Percentiles rank a stretch among this genome's conserved stretches.
These are phyloP conservation scores for Erythrolamprus reginae DNA, from an alignment of 2,113 vertebrate species.

Conservation along the genomic window DNA sequence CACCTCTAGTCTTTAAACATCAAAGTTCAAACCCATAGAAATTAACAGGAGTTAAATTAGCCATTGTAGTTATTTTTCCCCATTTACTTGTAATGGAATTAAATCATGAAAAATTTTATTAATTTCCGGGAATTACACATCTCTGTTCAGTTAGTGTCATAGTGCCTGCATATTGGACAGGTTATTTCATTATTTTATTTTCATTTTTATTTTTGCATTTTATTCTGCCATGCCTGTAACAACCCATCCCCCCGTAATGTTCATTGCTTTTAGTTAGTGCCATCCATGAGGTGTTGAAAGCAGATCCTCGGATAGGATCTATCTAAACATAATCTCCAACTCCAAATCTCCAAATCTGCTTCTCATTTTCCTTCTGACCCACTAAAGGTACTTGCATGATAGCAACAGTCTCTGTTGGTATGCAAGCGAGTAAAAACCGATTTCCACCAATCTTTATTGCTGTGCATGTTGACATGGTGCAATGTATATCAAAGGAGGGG, in stretches of 20 bases:
- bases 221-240: not conserved
- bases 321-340: not conserved
- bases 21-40: not conserved
- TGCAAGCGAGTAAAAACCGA: not conserved
- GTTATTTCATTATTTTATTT: not conserved
- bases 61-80: not conserved
- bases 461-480: not conserved
- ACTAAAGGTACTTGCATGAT: not conserved
- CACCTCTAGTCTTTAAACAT: not conserved
- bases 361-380: not conserved
- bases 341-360: not conserved
- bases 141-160: not conserved
- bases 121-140: not conserved
- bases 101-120: not conserved
- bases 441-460: not conserved
- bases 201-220: not conserved
- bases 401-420: not conserved
- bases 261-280: not conserved
- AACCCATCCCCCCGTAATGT: not conserved
- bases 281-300: not conserved
- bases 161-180: not conserved
- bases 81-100: not conserved
- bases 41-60: not conserved
- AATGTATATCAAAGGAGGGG: not conserved
- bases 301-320: not conserved